Base-by-base conservation (phyloP, 1,140 invertebrate species). In the Trichonephila clavipes region DNA sequence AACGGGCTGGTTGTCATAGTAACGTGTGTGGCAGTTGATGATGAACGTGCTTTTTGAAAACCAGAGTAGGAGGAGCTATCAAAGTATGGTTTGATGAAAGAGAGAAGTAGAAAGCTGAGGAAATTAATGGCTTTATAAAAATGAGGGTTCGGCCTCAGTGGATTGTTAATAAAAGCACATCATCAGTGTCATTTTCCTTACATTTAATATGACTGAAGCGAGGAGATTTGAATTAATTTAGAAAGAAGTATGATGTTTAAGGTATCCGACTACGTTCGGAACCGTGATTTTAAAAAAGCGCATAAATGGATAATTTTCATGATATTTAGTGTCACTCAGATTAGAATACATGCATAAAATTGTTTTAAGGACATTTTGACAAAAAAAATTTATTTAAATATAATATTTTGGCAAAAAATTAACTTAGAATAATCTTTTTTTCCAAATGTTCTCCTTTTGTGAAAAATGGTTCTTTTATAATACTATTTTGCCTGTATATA, bases 31-130 rank as follows among this genome's bases (percentile, higher is more conserved):
- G 82, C 61, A 66, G 34, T 92, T 59, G 64, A 64, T 85, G 90
- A 92, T 85, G 72, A 92, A 92, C 90, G 89, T 92, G 81, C 28
- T 66, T 92, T 92, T 28, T 51, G 51, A 58, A 12, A 34, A 85
- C n/a, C 34, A 8, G 69, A 58, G 90, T 81, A 58, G 90, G 90
- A 85, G 90, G 72, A 77, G 72, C 72, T 34, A 77, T 77, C 72
- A 77, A 34, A 18, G 28, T 77, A 18, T 77, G 69, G 12, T 77
- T 34, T 77, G 72, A 16, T 28, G 72, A 77, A 77, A 77, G 72
- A 24, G 34, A 28, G 28, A 28, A 51, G 51, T 77, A 14, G 72
- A 77, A 18, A 34, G 24, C 72, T 8, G 28, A 24, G 28, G 34
- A 77, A 77, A 77, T 77, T 77, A 77, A 77, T 77, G 72, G 18